Percentiles rank a stretch among this genome's conserved stretches.
phyloP scores from a whole-genome alignment of 2,113 vertebrate genomes.

The Xenopus laevis region DNA sequence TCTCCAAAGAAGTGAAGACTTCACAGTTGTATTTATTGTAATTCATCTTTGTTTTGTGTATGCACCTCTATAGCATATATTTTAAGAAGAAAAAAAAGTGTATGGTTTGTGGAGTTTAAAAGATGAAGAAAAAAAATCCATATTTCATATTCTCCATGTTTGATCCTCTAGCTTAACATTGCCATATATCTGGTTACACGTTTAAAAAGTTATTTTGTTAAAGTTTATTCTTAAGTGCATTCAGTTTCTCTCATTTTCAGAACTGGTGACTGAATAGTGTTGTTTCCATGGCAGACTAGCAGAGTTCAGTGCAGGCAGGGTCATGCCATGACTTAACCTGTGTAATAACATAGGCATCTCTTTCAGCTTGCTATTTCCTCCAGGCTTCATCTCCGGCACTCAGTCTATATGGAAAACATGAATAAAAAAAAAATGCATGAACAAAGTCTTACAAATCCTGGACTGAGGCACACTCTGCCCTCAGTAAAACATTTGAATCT shows the following conservation, averaged over 20 bases:
- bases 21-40: too few relatives aligned
- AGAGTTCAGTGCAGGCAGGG: constrained; percentile 47
- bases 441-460: constrained; percentile 50
- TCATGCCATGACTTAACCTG: constrained; percentile 73
- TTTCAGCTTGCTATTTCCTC: constrained; percentile 65
- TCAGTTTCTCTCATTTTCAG: constrained; percentile 39
- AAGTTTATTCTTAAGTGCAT: too few relatives aligned
- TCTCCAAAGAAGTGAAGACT: too few relatives aligned
- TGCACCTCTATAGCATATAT: too few relatives aligned
- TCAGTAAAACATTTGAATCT: constrained; percentile 70
- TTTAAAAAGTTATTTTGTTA: too few relatives aligned
- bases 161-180: too few relatives aligned
- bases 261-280: not conserved
- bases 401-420: constrained; percentile 53
- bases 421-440: constrained; percentile 25
- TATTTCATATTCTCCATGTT: too few relatives aligned
- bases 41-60: too few relatives aligned
- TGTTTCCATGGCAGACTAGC: not conserved
- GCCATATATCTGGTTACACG: too few relatives aligned
- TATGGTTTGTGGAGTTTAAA: too few relatives aligned
- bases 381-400: constrained; percentile 62
- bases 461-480: constrained; percentile 62
- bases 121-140: too few relatives aligned
- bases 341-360: constrained; percentile 73
- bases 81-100: too few relatives aligned